Evolutionary conservation across 2,888 invertebrate species (phyloP).

Genomic region (Yponomeuta evonymella): DNA sequence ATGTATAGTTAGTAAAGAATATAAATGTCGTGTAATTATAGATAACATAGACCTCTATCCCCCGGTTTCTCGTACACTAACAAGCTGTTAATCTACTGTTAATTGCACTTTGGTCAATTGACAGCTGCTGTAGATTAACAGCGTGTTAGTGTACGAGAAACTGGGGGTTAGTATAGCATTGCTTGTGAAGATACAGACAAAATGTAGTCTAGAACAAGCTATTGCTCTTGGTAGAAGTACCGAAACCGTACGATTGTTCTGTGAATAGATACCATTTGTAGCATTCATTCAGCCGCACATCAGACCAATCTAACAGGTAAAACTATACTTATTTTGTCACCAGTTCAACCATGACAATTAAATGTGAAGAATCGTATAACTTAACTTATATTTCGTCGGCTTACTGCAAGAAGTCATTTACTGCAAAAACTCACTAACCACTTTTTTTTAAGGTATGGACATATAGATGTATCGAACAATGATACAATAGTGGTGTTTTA

Average conservation of each 20-base stretch:
- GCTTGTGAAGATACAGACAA: constrained; percentile 47
- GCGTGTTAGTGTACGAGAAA: too few relatives aligned
- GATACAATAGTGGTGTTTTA: too few relatives aligned
- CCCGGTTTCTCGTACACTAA: too few relatives aligned
- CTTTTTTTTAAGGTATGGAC: too few relatives aligned
- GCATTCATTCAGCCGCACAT: not conserved
- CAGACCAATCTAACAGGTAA: not conserved
- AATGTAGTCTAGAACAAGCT: not conserved
- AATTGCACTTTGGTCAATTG: too few relatives aligned
- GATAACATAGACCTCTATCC: constrained; percentile 27
- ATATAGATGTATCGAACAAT: too few relatives aligned
- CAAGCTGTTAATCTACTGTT: too few relatives aligned
- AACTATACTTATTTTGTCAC: not conserved
- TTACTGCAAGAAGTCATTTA: too few relatives aligned
- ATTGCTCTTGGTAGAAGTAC: not conserved
- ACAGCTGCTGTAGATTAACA: too few relatives aligned
- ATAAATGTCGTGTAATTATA: constrained; percentile 62
- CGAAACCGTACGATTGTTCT: not conserved
- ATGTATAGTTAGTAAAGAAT: constrained; percentile 43
- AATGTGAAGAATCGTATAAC: not conserved
- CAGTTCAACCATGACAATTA: not conserved
- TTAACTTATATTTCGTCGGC: not conserved
- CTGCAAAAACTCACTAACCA: too few relatives aligned
- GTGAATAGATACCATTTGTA: not conserved
- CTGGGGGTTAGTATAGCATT: constrained; percentile 25